Conservation (phyloP, 2,888 invertebrate species). For the Carterocephalus palaemon region DNA sequence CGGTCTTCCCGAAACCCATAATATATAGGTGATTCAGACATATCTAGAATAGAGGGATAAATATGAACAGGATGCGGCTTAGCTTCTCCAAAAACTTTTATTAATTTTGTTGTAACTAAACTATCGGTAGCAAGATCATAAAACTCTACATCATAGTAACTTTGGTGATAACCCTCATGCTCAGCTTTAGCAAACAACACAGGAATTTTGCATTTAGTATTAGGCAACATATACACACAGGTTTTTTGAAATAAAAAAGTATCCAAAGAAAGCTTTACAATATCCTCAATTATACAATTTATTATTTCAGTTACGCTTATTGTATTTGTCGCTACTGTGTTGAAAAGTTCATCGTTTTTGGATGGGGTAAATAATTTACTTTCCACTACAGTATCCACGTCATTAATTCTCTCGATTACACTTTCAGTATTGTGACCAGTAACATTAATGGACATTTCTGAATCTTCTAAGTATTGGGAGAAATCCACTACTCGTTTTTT, state of each 20-base stretch:
- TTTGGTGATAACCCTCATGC: constrained; percentile 56
- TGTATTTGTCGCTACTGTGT: constrained; percentile 27
- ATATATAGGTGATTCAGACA: constrained; percentile 47
- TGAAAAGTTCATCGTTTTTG: constrained; percentile 18
- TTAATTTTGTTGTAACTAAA: constrained; percentile 41
- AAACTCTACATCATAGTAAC: constrained; percentile 52
- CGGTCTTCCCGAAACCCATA: constrained; percentile 52
- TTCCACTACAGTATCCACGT: constrained; percentile 33
- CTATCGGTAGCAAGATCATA: constrained; percentile 40
- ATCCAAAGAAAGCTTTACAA: constrained; percentile 48
- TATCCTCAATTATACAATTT: constrained; percentile 39
- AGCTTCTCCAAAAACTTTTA: constrained; percentile 54
- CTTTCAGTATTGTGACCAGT: constrained; percentile 41
- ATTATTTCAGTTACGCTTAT: constrained; percentile 37
- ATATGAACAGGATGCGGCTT: constrained; percentile 56
- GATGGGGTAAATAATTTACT: constrained; percentile 32
- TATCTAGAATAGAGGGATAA: constrained; percentile 54
- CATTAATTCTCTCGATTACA: constrained; percentile 37
- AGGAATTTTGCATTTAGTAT: constrained; percentile 39
- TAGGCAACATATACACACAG: constrained; percentile 42
- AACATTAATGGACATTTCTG: constrained; percentile 37
- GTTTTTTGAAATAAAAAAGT: constrained; percentile 51
- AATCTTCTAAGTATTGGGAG: constrained; percentile 31
- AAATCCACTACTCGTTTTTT: constrained; percentile 42
- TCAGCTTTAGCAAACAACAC: constrained; percentile 55